Conservation (phyloP, 2,113 vertebrate species). For the Hydropotes inermis region DNA sequence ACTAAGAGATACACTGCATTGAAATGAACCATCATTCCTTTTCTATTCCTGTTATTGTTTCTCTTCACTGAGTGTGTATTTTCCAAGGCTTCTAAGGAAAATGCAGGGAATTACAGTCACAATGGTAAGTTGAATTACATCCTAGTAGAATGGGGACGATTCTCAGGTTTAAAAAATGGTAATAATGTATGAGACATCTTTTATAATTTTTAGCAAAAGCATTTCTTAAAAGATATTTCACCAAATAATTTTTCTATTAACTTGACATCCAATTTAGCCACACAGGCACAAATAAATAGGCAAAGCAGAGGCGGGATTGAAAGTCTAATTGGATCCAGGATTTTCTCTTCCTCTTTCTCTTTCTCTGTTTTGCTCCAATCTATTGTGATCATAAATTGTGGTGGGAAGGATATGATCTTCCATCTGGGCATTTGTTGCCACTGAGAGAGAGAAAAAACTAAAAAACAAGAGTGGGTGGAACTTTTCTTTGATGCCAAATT, state of each 20-base stretch:
- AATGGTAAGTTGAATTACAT: slow-evolving; percentile 75
- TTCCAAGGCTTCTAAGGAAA: slow-evolving; percentile 70
- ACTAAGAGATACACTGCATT: background rate
- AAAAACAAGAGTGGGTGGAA: background rate
- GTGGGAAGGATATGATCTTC: background rate
- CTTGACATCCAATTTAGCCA: slow-evolving; percentile 66
- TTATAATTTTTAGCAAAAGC: slow-evolving; percentile 53
- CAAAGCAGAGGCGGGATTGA: background rate
- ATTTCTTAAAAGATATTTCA: slow-evolving; percentile 74
- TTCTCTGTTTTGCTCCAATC: background rate
- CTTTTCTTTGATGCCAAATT: slow-evolving; percentile 35
- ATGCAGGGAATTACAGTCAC: slow-evolving; percentile 69
- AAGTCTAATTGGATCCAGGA: background rate
- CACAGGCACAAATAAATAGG: background rate
- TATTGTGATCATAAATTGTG: background rate
- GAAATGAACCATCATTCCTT: background rate
- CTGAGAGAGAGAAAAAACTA: background rate
- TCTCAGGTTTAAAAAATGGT: slow-evolving; percentile 66
- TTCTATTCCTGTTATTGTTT: slow-evolving; percentile 23
- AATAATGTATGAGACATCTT: slow-evolving; percentile 74
- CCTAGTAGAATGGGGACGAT: slow-evolving; percentile 72
- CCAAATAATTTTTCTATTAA: slow-evolving; percentile 80
- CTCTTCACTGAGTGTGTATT: background rate
- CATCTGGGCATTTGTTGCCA: background rate
- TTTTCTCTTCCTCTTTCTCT: background rate